A percentile compares a stretch with the other conserved stretches of the same genome.
phyloP scores from a whole-genome alignment of 64 coral and sea anemone genomes.

The Astreopora myriophthalma region DNA sequence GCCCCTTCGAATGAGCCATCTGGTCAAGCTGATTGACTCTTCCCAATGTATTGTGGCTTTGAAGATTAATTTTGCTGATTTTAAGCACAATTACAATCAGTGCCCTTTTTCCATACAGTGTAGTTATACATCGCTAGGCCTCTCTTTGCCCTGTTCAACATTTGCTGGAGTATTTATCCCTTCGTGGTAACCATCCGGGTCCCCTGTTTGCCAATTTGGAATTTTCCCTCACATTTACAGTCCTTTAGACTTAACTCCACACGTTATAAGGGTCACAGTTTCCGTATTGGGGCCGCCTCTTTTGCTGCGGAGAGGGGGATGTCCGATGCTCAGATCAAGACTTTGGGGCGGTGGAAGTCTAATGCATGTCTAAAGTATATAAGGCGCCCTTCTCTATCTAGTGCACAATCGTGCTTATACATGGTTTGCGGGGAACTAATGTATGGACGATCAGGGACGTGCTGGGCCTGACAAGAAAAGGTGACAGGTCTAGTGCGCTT shows the following conservation, averaged over 20 bases:
- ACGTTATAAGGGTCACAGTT: constrained; percentile 16
- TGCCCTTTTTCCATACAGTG: neutral
- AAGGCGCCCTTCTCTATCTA: too few relatives aligned
- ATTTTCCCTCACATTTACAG: too few relatives aligned
- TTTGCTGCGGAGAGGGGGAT: neutral
- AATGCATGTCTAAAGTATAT: neutral
- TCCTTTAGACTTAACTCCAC: neutral
- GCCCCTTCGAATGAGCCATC: neutral
- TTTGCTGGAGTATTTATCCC: neutral
- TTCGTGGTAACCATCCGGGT: neutral
- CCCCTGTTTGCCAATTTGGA: neutral
- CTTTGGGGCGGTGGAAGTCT: neutral
- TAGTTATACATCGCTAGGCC: constrained; percentile 1
- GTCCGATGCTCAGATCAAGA: neutral
- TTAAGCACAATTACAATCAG: too few relatives aligned
- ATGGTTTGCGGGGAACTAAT: too few relatives aligned
- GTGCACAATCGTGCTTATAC: too few relatives aligned
- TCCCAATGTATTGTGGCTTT: neutral
- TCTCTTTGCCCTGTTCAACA: neutral
- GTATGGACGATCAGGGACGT: too few relatives aligned
- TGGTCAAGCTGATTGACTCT: neutral
- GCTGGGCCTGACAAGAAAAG: too few relatives aligned
- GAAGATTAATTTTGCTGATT: neutral
- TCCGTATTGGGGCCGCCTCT: constrained; percentile 6
- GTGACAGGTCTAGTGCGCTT: too few relatives aligned